These are phyloP conservation scores for Coendou prehensilis DNA, from an alignment of 2,797 vertebrate species.

Conservation along the genomic window DNA sequence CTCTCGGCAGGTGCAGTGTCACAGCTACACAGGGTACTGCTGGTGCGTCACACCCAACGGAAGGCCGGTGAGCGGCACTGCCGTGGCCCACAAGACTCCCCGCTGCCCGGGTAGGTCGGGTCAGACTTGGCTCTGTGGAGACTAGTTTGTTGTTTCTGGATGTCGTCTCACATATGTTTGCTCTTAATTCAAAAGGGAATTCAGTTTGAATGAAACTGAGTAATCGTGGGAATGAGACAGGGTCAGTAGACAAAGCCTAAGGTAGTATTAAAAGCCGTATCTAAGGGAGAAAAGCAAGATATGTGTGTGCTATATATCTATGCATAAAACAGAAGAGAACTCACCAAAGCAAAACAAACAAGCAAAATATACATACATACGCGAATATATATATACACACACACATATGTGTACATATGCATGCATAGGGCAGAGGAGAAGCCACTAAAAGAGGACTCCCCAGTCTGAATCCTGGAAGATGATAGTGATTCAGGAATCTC, in stretches of 20 bases:
- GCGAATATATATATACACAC: accelerated
- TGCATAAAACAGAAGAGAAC: too few relatives aligned
- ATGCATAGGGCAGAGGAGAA: accelerated
- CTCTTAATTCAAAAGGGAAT: accelerated
- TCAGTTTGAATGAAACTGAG: accelerated
- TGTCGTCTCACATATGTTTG: accelerated
- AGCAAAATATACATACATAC: background rate
- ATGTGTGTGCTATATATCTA: accelerated
- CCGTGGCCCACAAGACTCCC: slow-evolving; percentile 98
- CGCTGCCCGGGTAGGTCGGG: slow-evolving; percentile 94
- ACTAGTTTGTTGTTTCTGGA: accelerated
- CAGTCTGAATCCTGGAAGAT: accelerated
- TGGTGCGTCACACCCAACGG: slow-evolving; percentile 98
- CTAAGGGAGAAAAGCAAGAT: background rate
- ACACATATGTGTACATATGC: accelerated
- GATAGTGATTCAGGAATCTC: accelerated
- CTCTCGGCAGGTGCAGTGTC: slow-evolving; percentile 95
- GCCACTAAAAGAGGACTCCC: accelerated
- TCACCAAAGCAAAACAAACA: background rate
- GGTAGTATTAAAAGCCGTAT: accelerated
- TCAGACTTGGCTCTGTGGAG: accelerated
- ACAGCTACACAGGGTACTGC: slow-evolving; percentile 99
- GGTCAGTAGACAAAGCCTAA: accelerated
- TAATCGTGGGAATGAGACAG: accelerated
- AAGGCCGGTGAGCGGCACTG: slow-evolving; percentile 97